Evolutionary conservation across 2,797 vertebrate species (phyloP).

Genomic region (Dendrocincla fuliginosa): DNA sequence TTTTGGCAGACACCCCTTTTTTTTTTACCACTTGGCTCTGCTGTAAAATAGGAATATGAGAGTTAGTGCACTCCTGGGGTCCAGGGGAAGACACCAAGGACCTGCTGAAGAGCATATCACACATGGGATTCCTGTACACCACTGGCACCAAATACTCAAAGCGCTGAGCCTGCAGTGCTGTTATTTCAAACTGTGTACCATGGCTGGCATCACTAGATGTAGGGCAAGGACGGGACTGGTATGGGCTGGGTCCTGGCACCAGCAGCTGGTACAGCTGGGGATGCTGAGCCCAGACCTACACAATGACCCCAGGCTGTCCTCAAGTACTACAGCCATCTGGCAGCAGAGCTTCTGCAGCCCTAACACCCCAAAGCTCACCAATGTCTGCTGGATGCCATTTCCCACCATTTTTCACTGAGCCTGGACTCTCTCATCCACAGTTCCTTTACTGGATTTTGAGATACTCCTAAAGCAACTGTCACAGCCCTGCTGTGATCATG

Average conservation of each 20-base stretch:
- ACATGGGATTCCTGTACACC: fast-evolving
- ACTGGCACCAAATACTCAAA: neutral
- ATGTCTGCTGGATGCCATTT: neutral
- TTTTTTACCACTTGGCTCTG: neutral
- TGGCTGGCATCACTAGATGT: neutral
- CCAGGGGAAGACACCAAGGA: neutral
- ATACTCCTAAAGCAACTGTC: neutral
- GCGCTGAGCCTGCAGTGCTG: fast-evolving
- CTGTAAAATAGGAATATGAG: neutral
- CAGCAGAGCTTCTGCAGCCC: neutral
- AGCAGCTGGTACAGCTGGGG: neutral
- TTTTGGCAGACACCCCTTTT: neutral
- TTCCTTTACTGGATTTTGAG: neutral
- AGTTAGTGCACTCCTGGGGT: neutral
- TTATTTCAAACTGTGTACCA: fast-evolving
- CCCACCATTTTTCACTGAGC: neutral
- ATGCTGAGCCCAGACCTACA: neutral
- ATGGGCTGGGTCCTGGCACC: neutral
- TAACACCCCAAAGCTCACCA: neutral
- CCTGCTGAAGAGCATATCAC: neutral
- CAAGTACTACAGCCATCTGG: neutral
- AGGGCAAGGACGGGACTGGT: neutral
- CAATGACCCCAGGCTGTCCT: neutral
- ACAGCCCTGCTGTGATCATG: neutral
- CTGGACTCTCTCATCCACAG: neutral